These are phyloP conservation scores for Lithophane ornitopus DNA, from an alignment of 2,888 invertebrate species.

Conservation along the genomic window DNA sequence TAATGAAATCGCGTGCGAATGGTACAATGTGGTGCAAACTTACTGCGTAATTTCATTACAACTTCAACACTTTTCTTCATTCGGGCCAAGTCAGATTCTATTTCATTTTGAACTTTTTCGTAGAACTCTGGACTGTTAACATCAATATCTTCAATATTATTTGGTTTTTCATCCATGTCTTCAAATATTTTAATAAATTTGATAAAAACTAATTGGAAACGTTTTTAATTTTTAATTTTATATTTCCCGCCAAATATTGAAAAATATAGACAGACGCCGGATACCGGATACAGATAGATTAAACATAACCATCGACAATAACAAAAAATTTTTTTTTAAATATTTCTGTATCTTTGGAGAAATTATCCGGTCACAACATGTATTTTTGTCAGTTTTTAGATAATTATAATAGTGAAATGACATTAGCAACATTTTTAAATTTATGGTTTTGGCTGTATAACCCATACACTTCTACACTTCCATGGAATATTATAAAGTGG, in stretches of 20 bases:
- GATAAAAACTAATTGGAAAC: neutral
- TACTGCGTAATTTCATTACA: slow-evolving; percentile 76
- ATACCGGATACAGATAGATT: neutral
- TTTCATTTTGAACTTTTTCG: slow-evolving; percentile 73
- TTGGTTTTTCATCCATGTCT: slow-evolving; percentile 48
- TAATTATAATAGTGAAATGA: too few relatives aligned
- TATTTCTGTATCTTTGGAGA: too few relatives aligned
- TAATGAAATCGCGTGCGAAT: neutral
- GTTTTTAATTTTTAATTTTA: neutral
- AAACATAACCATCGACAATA: neutral
- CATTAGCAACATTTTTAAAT: neutral
- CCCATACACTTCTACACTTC: neutral
- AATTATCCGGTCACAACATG: too few relatives aligned
- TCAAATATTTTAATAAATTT: neutral
- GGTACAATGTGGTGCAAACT: slow-evolving; percentile 55
- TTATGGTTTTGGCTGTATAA: neutral
- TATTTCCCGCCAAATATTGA: slow-evolving; percentile 39
- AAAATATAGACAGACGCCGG: neutral
- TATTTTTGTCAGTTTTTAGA: too few relatives aligned
- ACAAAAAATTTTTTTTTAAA: neutral
- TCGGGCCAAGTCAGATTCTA: slow-evolving; percentile 74
- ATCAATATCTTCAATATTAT: slow-evolving; percentile 69
- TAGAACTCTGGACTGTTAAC: slow-evolving; percentile 77
- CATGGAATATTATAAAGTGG: slow-evolving; percentile 15
- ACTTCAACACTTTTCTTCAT: slow-evolving; percentile 76